phyloP scores from a whole-genome alignment of 2,797 vertebrate species.

The Nannoperca australis region DNA sequence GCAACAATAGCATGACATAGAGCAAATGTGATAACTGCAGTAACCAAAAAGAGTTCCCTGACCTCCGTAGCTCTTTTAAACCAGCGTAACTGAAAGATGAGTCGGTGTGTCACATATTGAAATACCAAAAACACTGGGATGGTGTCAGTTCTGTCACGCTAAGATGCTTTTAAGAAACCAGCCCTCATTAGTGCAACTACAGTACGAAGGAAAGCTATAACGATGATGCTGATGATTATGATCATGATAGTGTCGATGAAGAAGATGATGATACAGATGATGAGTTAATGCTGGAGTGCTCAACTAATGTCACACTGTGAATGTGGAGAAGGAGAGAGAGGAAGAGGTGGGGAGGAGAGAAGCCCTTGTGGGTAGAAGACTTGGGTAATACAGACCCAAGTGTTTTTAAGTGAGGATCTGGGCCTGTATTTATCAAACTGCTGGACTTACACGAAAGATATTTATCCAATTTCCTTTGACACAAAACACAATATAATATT shows the following conservation, averaged over 20 bases:
- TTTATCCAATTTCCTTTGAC: neutral
- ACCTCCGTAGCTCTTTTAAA: conserved; percentile 14
- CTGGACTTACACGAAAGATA: neutral
- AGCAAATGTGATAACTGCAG: conserved; percentile 16
- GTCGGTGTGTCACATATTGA: conserved; percentile 4
- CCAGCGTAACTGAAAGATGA: conserved; percentile 22
- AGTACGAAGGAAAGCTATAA: conserved; percentile 50
- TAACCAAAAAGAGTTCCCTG: neutral
- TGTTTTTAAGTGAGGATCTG: conserved; percentile 12
- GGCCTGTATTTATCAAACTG: conserved; percentile 36
- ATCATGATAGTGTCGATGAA: conserved; percentile 60
- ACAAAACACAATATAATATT: neutral
- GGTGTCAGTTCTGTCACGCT: conserved; percentile 16
- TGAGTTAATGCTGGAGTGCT: conserved; percentile 70
- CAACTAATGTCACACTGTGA: conserved; percentile 43
- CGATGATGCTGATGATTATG: conserved; percentile 62
- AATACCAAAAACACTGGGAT: conserved; percentile 35
- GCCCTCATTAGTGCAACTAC: conserved; percentile 72
- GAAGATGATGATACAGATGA: conserved; percentile 74
- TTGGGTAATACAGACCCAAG: neutral
- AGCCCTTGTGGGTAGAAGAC: conserved; percentile 22
- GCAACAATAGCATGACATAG: conserved; percentile 20
- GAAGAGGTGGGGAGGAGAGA: conserved; percentile 25
- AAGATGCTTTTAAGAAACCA: conserved; percentile 75
- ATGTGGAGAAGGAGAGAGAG: conserved; percentile 14